Evolutionary conservation across 2,797 vertebrate genomes (phyloP), one percentile per base, ranked within the genome.

Genomic region (Neoniphon sammara): DNA sequence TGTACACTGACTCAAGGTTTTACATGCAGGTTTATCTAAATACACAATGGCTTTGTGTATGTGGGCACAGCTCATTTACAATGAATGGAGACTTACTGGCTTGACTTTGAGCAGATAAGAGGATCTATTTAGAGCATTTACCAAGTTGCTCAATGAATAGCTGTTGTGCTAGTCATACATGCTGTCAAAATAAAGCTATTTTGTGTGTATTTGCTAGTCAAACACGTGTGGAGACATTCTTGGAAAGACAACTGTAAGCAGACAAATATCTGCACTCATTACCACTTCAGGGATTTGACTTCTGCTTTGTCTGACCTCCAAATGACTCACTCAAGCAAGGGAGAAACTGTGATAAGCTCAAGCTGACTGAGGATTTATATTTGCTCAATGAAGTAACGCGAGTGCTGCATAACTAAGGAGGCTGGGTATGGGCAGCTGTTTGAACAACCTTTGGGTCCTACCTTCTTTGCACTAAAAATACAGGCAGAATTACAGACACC

Each of bases 401-500:
- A 77, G 72, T 30, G 47, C 73, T 74, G 64, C 17, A 52, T 62
- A 71, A 61, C 67, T 60, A 66, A 67, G 47, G 17, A 57, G 23
- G 66, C 18, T 67, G 59, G 31, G 59, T 44, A 62, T 36, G 21
- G 65, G 66, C 44, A 47, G 50, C 56, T 74, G 39, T 82, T 73
- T 72, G 23, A 74, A 81, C 77, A 75, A 65, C 57, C 58, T 74
- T 72, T 49, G 31, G 63, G 56, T 83, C 52, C 56, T 75, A 70
- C 71, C 60, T 73, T 81, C 76, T 74, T 59, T 53, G 42, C 57
- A 68, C 69, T 73, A 73, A 79, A 69, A 53, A 82, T 55, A 73
- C 60, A 72, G 69, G 75, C 79, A 70, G 72, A 88, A 83, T 85
- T 81, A 90, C 7, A 88, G 66, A 82, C 68, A 75, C 46, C 42